Conservation (phyloP, 2,113 vertebrate genomes). For the Callionymus lyra region DNA sequence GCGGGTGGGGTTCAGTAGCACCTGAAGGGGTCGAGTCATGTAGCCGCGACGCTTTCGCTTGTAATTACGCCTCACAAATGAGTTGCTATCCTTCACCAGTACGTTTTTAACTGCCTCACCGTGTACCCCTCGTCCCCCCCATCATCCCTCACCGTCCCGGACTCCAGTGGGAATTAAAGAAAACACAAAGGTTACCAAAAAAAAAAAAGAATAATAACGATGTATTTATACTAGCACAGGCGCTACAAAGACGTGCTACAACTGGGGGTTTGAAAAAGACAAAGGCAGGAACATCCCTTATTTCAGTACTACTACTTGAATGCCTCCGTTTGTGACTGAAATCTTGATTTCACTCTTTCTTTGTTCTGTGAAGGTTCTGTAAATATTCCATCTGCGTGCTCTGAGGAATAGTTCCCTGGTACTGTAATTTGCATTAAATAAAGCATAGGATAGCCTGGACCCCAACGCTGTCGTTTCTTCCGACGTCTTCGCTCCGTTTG, state of each 20-base stretch:
- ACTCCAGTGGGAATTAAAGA: slow-evolving; percentile 59
- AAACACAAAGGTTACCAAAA: slow-evolving; percentile 70
- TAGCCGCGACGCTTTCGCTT: slow-evolving; percentile 61
- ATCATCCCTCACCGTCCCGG: slow-evolving; percentile 18
- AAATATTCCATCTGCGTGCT: slow-evolving; percentile 95
- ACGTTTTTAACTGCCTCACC: slow-evolving; percentile 40
- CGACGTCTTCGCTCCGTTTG: too few relatives aligned
- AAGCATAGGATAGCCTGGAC: slow-evolving; percentile 99
- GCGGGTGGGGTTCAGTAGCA: slow-evolving; percentile 64
- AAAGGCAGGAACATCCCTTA: slow-evolving; percentile 81
- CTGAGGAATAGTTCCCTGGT: slow-evolving; percentile 99
- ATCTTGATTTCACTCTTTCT: slow-evolving; percentile 83
- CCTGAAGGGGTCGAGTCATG: slow-evolving; percentile 69
- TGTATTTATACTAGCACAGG: slow-evolving; percentile 23
- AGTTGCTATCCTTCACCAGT: slow-evolving; percentile 45
- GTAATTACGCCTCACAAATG: slow-evolving; percentile 56
- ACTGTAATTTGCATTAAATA: slow-evolving; percentile 99
- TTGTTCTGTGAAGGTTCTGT: slow-evolving; percentile 88
- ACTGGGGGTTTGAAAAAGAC: slow-evolving; percentile 68
- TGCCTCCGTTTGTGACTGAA: slow-evolving; percentile 97
- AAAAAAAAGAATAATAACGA: slow-evolving; percentile 29
- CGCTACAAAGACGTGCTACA: slow-evolving; percentile 55
- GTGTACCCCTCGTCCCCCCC: too few relatives aligned
- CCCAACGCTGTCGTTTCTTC: too few relatives aligned
- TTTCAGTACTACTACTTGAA: slow-evolving; percentile 99